A percentile compares a stretch with the other conserved stretches of the same genome.
These are phyloP conservation scores for Planococcus citri DNA, from an alignment of 1,140 invertebrate species.

Conservation along the genomic window DNA sequence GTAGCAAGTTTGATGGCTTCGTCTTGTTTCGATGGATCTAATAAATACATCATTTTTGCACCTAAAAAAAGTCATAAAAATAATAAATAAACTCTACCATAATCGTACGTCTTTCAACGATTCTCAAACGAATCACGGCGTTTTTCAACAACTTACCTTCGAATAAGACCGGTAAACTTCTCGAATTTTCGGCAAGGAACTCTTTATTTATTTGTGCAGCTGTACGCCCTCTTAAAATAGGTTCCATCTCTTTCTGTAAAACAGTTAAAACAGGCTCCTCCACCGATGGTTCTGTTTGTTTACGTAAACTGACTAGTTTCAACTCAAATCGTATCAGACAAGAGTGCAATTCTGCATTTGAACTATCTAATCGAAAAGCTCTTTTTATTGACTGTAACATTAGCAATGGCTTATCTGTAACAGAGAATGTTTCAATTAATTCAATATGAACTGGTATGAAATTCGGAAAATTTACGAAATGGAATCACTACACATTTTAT, in stretches of 20 bases:
- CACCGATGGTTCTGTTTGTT: slow-evolving; percentile 33
- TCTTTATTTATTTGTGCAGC: slow-evolving; percentile 54
- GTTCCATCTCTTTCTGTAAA: slow-evolving; percentile 54
- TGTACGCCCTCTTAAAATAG: slow-evolving; percentile 47
- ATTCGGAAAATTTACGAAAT: too few relatives aligned
- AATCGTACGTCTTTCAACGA: not conserved
- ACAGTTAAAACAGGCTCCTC: slow-evolving; percentile 56
- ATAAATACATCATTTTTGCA: slow-evolving; percentile 52
- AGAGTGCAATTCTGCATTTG: slow-evolving; percentile 68
- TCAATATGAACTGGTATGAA: not conserved
- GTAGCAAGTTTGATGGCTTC: slow-evolving; percentile 49
- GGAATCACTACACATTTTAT: too few relatives aligned
- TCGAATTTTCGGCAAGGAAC: slow-evolving; percentile 47
- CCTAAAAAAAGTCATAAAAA: slow-evolving; percentile 31
- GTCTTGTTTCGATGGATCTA: slow-evolving; percentile 44
- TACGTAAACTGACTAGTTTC: slow-evolving; percentile 26
- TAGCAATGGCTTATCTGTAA: slow-evolving; percentile 57
- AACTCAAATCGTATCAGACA: slow-evolving; percentile 64
- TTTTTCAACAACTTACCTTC: slow-evolving; percentile 40
- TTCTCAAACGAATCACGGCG: not conserved
- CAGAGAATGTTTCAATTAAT: slow-evolving; percentile 15
- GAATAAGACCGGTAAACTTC: slow-evolving; percentile 52
- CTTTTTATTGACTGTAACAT: slow-evolving; percentile 86
- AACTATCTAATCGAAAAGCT: slow-evolving; percentile 55
- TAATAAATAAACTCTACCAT: too few relatives aligned